phyloP scores from a whole-genome alignment of 2,113 vertebrate genomes.

The Chaenocephalus aceratus region DNA sequence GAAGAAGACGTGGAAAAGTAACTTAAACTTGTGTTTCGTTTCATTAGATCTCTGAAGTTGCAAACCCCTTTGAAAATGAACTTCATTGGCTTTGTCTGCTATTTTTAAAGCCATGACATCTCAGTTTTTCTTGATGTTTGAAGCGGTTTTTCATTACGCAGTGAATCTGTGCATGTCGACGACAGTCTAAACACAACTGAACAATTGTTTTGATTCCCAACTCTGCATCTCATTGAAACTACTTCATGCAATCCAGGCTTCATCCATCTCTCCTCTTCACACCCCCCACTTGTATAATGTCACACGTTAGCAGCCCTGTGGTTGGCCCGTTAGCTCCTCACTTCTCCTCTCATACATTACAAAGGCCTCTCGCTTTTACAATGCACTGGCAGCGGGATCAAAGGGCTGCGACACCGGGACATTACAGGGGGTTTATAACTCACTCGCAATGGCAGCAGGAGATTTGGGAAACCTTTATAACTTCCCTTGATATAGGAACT shows the following conservation, averaged over 20 bases:
- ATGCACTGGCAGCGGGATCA: slow-evolving; percentile 28
- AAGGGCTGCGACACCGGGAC: slow-evolving; percentile 13
- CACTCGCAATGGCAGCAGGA: not conserved
- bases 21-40: not conserved
- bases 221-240: not conserved
- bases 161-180: not conserved
- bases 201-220: not conserved
- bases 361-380: slow-evolving; percentile 58
- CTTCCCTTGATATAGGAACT: not conserved
- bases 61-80: no score
- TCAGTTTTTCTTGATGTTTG: not conserved
- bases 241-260: not conserved
- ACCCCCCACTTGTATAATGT: not conserved
- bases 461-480: not conserved
- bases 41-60: no score
- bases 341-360: slow-evolving; percentile 55
- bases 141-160: not conserved
- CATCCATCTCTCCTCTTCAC: not conserved
- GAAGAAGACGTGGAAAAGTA: not conserved
- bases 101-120: not conserved
- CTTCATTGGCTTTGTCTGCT: not conserved
- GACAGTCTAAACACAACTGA: not conserved
- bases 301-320: slow-evolving; percentile 40
- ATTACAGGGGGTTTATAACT: slow-evolving; percentile 22
- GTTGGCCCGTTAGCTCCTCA: slow-evolving; percentile 26